Evolutionary conservation across 1,140 invertebrate genomes (phyloP).

Genomic region (Paralvinella palmiformis): DNA sequence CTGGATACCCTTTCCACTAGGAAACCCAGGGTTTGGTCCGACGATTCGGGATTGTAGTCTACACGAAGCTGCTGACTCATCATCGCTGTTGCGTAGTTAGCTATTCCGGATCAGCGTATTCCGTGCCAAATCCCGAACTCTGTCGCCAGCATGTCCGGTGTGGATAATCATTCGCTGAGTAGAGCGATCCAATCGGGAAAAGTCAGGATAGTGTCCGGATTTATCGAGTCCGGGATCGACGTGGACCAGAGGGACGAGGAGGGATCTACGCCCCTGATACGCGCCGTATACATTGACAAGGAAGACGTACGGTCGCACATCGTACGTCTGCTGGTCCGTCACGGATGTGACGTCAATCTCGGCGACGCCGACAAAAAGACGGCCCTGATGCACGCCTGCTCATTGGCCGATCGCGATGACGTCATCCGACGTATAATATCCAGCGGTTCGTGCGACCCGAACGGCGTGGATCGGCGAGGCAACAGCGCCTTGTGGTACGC

Average conservation of each 20-base stretch:
- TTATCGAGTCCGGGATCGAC: constrained; percentile 14
- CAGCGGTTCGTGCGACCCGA: constrained; percentile 73
- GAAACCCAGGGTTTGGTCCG: too few relatives aligned
- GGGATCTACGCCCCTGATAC: constrained; percentile 29
- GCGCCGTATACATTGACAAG: constrained; percentile 24
- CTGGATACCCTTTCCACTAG: too few relatives aligned
- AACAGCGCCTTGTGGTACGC: constrained; percentile 29
- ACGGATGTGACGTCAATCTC: constrained; percentile 79
- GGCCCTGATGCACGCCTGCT: constrained; percentile 84
- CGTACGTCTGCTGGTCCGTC: constrained; percentile 28
- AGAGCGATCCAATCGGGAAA: too few relatives aligned
- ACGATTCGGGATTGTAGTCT: too few relatives aligned
- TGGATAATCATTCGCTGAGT: too few relatives aligned
- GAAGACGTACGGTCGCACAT: constrained; percentile 29
- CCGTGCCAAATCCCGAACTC: too few relatives aligned
- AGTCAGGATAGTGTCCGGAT: not conserved
- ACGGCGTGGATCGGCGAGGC: constrained; percentile 65
- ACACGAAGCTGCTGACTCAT: too few relatives aligned
- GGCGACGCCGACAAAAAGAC: constrained; percentile 86
- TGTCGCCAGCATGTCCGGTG: too few relatives aligned
- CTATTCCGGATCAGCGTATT: too few relatives aligned
- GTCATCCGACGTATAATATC: constrained; percentile 71
- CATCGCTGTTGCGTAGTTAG: too few relatives aligned
- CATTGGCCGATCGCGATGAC: constrained; percentile 72
- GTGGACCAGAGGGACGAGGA: constrained; percentile 22